Evolutionary conservation across 2,113 vertebrate species (phyloP).

Genomic region (Andinoacara biseriatus): DNA sequence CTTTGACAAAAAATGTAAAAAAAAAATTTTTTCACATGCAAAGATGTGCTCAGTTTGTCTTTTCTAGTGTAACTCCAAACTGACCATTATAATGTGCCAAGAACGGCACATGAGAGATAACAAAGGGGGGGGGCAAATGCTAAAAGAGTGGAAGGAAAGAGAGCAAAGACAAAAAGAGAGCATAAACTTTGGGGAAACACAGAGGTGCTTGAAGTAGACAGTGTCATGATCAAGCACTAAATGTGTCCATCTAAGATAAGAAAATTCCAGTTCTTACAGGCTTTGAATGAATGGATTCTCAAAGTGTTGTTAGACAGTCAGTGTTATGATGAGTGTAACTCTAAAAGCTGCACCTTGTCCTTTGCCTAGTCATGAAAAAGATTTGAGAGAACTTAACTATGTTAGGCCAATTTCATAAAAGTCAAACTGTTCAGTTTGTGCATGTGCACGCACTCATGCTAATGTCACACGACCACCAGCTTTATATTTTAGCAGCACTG

Average conservation of each 20-base stretch:
- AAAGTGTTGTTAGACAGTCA: conserved; percentile 10
- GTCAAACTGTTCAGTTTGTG: conserved; percentile 16
- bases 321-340: conserved; percentile 10
- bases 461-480: conserved; percentile 23
- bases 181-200: not conserved
- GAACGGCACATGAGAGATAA: conserved; percentile 17
- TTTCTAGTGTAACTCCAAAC: conserved; percentile 53
- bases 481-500: not conserved
- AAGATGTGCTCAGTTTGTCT: conserved; percentile 24
- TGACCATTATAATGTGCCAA: conserved; percentile 25
- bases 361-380: conserved; percentile 11
- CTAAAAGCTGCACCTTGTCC: conserved; percentile 33
- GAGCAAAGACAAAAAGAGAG: not conserved
- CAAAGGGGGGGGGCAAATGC: not conserved
- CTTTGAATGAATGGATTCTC: not conserved
- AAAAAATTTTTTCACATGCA: conserved; percentile 15
- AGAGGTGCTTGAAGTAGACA: not conserved
- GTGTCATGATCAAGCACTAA: not conserved
- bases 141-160: not conserved
- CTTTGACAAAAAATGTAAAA: conserved; percentile 15
- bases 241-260: not conserved
- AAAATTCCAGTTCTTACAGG: not conserved
- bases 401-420: conserved; percentile 21
- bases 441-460: not conserved
- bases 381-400: conserved; percentile 28